Conservation (phyloP, 2,113 vertebrate genomes). For the Neoarius graeffei region DNA sequence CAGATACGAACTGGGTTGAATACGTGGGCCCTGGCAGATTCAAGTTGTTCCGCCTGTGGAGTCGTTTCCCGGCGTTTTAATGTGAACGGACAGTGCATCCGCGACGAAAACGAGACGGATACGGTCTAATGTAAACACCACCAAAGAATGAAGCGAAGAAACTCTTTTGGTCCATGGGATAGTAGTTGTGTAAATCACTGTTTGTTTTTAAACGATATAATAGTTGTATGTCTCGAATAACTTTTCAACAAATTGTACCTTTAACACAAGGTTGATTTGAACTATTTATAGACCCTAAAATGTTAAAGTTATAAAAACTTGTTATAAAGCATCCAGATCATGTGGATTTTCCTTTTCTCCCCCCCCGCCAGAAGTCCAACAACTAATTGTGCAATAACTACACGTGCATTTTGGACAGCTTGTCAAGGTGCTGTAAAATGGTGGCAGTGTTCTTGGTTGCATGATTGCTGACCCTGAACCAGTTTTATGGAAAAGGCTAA, state of each 20-base stretch:
- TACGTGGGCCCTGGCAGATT: too few relatives aligned
- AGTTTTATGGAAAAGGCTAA: background rate
- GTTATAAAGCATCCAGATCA: background rate
- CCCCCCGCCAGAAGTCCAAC: background rate
- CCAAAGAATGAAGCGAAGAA: background rate
- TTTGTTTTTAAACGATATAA: background rate
- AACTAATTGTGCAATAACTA: background rate
- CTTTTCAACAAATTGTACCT: background rate
- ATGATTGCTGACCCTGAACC: conserved; percentile 12
- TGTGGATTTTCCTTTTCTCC: background rate
- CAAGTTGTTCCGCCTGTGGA: too few relatives aligned
- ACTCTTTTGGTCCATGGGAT: background rate
- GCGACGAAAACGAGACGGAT: too few relatives aligned
- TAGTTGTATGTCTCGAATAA: background rate
- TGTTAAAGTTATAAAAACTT: background rate
- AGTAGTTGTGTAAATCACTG: background rate
- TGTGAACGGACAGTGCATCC: too few relatives aligned
- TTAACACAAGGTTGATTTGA: background rate
- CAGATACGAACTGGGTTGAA: too few relatives aligned
- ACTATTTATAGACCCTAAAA: background rate
- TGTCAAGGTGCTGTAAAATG: background rate
- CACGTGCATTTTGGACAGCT: background rate
- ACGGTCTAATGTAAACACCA: too few relatives aligned
- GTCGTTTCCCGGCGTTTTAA: too few relatives aligned
- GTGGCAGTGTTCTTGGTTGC: background rate